Evolutionary conservation across 2,888 invertebrate species (phyloP).

Genomic region (Tortricodes alternella): DNA sequence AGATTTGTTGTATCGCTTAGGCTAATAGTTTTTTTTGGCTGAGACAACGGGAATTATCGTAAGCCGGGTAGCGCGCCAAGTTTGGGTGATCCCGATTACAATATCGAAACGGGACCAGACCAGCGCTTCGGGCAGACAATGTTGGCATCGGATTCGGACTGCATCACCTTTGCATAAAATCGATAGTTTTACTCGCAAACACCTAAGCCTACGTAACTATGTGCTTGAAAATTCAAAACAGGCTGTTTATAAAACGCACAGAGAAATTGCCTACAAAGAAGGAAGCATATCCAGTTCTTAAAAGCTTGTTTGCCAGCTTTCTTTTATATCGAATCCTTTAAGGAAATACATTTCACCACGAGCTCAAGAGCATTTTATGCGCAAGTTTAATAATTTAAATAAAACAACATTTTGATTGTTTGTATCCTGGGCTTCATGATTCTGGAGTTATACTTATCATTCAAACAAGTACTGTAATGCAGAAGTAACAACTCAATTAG

Average conservation of each 20-base stretch:
- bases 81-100: conserved; percentile 21
- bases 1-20: conserved; percentile 3
- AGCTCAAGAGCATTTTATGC: conserved; percentile 9
- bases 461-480: no score
- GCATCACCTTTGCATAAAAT: conserved; percentile 50
- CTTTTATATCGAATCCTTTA: conserved; percentile 3
- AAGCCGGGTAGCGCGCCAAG: conserved; percentile 15
- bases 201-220: conserved; percentile 25
- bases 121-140: conserved; percentile 11
- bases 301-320: conserved; percentile 12
- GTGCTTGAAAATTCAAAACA: conserved; percentile 6
- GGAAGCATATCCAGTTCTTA: background rate
- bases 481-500: no score
- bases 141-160: conserved; percentile 35
- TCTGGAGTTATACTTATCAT: no score
- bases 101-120: conserved; percentile 16
- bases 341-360: background rate
- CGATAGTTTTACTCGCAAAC: conserved; percentile 44
- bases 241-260: conserved; percentile 1
- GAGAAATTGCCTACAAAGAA: background rate
- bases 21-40: conserved; percentile 15
- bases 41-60: conserved; percentile 4
- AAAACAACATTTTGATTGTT: background rate
- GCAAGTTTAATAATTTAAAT: conserved; percentile 3
- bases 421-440: background rate